Evolutionary conservation across 2,888 invertebrate genomes (phyloP).

Genomic region (Argyresthia goedartella): DNA sequence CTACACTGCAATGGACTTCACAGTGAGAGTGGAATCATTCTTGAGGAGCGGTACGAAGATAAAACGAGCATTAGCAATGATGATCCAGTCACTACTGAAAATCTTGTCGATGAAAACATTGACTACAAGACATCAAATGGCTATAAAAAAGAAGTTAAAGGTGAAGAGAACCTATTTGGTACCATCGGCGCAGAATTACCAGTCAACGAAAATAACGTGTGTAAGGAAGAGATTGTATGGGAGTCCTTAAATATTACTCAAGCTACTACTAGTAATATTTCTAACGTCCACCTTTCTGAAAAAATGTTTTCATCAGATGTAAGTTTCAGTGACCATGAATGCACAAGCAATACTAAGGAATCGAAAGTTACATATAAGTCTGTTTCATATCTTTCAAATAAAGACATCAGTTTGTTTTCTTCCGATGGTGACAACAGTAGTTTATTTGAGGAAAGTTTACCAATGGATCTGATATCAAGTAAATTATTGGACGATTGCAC

Average conservation of each 20-base stretch:
- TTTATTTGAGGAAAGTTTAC: constrained; percentile 71
- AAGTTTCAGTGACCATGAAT: constrained; percentile 2
- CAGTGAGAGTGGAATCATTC: not conserved
- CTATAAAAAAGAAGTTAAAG: too few relatives aligned
- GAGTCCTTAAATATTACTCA: constrained; percentile 49
- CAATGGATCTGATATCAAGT: constrained; percentile 60
- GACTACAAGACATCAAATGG: too few relatives aligned
- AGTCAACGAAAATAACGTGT: not conserved
- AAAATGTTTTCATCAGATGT: constrained; percentile 34
- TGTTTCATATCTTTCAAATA: constrained; percentile 10
- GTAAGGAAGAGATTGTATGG: constrained; percentile 31
- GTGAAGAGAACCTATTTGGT: too few relatives aligned
- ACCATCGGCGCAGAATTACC: too few relatives aligned
- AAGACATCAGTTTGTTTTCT: constrained; percentile 54
- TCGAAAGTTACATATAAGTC: constrained; percentile 21
- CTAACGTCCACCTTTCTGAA: constrained; percentile 28
- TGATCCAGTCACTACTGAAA: too few relatives aligned
- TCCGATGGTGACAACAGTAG: constrained; percentile 63
- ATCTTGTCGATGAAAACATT: too few relatives aligned
- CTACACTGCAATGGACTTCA: not conserved
- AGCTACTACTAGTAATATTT: constrained; percentile 33
- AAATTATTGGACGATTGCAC: constrained; percentile 49
- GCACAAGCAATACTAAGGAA: constrained; percentile 1
- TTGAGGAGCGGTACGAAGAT: not conserved
- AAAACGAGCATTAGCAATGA: not conserved